Conservation (phyloP, 2,113 vertebrate species). For the Hippopotamus amphibius region DNA sequence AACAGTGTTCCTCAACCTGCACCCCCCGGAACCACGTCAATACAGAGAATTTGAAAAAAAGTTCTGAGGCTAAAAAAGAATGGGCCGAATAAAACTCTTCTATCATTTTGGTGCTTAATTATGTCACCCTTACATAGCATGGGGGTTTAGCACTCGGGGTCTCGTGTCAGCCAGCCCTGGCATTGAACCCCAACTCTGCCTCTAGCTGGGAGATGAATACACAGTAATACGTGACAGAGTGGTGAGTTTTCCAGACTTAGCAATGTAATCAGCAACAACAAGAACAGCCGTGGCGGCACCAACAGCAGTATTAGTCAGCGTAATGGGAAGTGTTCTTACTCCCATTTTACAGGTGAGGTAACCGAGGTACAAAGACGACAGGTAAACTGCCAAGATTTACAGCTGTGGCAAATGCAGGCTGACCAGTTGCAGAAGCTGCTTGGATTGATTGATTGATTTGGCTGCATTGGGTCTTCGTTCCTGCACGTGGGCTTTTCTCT, state of each 20-base stretch:
- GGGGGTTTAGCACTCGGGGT: not conserved
- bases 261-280: not conserved
- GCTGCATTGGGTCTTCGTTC: too few relatives aligned
- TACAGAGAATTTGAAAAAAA: not conserved
- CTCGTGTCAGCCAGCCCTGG: not conserved
- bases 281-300: too few relatives aligned
- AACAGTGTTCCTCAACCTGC: not conserved
- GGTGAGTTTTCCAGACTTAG: not conserved
- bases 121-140: rapidly evolving
- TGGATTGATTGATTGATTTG: too few relatives aligned
- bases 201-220: not conserved
- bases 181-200: not conserved
- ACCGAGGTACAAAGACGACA: not conserved
- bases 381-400: too few relatives aligned
- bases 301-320: rapidly evolving
- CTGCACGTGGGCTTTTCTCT: too few relatives aligned
- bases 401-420: not conserved
- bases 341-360: not conserved
- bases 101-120: not conserved
- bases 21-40: rapidly evolving
- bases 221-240: not conserved
- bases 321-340: not conserved
- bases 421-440: not conserved
- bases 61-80: not conserved
- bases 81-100: not conserved